Percentiles rank a stretch among this genome's conserved stretches.
Conservation (phyloP, 53 echinoderm and acorn worm species). For the Mesocentrotus franciscanus region DNA sequence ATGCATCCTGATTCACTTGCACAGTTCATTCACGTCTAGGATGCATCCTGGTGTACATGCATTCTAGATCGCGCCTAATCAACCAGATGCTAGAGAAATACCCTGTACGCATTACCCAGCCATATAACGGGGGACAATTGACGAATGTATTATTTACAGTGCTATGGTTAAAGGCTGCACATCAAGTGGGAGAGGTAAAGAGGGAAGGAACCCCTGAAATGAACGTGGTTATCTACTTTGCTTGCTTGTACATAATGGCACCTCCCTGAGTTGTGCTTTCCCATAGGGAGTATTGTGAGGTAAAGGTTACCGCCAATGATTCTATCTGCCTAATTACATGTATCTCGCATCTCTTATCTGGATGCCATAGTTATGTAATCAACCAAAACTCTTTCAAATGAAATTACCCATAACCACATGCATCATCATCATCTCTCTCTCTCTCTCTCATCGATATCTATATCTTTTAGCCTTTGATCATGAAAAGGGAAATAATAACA, state of each 20-base stretch:
- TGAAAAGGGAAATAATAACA: background rate
- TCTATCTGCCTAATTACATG: slow-evolving; percentile 15
- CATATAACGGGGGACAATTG: slow-evolving; percentile 42
- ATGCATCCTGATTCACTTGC: slow-evolving; percentile 13
- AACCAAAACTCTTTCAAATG: slow-evolving; percentile 10
- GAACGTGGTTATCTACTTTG: background rate
- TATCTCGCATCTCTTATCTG: slow-evolving; percentile 23
- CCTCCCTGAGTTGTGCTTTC: too few species aligned
- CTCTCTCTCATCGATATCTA: background rate
- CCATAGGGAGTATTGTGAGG: background rate
- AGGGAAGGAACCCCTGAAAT: slow-evolving; percentile 27
- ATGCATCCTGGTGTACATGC: slow-evolving; percentile 4
- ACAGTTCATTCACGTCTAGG: slow-evolving; percentile 40
- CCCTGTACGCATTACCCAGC: slow-evolving; percentile 38
- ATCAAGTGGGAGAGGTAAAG: background rate
- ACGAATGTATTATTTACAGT: slow-evolving; percentile 56
- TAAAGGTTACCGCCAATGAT: background rate
- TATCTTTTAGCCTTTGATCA: background rate
- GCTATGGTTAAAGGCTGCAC: slow-evolving; percentile 41
- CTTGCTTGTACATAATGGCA: background rate
- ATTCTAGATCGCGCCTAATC: slow-evolving; percentile 47
- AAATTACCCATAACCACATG: background rate
- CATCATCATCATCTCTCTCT: background rate
- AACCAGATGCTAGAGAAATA: slow-evolving; percentile 42
- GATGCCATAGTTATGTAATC: slow-evolving; percentile 37